Evolutionary conservation across 1,140 invertebrate species (phyloP), one percentile per base, ranked within the genome.

Genomic region (Octopus sinensis): DNA sequence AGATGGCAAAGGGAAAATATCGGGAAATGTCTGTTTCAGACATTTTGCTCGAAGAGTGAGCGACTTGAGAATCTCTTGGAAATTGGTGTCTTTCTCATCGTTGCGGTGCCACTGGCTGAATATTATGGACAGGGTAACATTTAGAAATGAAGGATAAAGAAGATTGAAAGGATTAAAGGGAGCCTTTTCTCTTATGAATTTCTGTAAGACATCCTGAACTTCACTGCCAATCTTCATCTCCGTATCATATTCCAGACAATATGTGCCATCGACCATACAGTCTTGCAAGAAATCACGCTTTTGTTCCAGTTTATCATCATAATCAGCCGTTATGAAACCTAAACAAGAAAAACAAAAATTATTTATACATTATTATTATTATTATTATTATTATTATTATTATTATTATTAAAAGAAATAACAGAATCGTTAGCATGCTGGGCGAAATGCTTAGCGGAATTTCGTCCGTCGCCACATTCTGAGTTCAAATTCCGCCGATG

Each of bases 251-350:
- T 80, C 78, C 54, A 79, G 53, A 4, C 81, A 82, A 54, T 85
- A 86, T 53, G 86, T 82, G 9, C 80, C 84, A 53, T 86, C 84
- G 1, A 17, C 13, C 4, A 89, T 30, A 80, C 84, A 85, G 0
- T 84, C 56, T 43, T 82, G 71, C 12, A 86, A 53, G 82, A 88
- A 87, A 12, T 84, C 83, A n/a, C 80, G 84, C 77, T 87, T 87
- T 1, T 86, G 82, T 43, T 82, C 43, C 10, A 78, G 81, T 76
- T 85, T 85, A 54, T 86, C 83, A 81, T 81, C 82, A 43, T 84
- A 77, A 81, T 87, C 86, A 51, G 85, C 84, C 53, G 85, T 86
- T 52, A 78, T 71, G n/a, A 88, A 54, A n/a, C 87, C 87, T 88
- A 68, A 53, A 85, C 17, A 78, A 79, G 1, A 52, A 73, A 78